Base-by-base conservation (phyloP, 2,113 vertebrate species). In the Brachypodius melanocephalos region DNA sequence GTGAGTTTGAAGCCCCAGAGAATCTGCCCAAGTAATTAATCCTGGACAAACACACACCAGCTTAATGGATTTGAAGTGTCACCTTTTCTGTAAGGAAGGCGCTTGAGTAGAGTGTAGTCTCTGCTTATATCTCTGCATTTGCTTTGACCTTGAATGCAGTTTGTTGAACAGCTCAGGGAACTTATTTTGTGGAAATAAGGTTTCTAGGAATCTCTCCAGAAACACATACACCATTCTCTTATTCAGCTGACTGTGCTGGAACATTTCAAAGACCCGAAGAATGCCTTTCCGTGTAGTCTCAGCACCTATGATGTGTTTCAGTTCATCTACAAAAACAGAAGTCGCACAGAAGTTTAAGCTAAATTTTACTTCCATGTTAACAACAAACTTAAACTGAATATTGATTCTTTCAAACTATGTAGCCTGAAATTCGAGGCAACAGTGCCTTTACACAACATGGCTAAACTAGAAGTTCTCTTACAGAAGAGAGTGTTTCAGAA, bases 201-300 rank as follows among this genome's bases (percentile, higher is more conserved):
- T 99, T 98, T 99, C 99, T 97, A 99, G 97, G 96, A 99, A 99
- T 95, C 99, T 99, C 98, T 99, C 99, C 90, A 99, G 97, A 98
- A 99, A 99, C 85, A 99, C 99, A 38, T 99, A 99, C 81, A 99
- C 99, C 95, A 99, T 98, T 71, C 99, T 98, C 25, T 99, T 99
- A 96, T 99, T 99, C 96, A 99, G 98, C 31, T 99, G 99, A 94
- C 98, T 98, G 93, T 99, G 98, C 98, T 99, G 99, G 96, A 99
- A 99, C 99, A 99, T 99, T 97, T 99, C 98, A 74, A 99, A 99
- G 93, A 99, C 99, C 7, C 99, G 98, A 92, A 99, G 98, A 93
- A 99, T 99, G 96, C 99, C 99, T 85, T 99, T 99, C 57, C 99
- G 98, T 1, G 99, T 99, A 62, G 99, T 99, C 94, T 98, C 98